Conservation (phyloP, 2,113 vertebrate species). For the Trachemys scripta region DNA sequence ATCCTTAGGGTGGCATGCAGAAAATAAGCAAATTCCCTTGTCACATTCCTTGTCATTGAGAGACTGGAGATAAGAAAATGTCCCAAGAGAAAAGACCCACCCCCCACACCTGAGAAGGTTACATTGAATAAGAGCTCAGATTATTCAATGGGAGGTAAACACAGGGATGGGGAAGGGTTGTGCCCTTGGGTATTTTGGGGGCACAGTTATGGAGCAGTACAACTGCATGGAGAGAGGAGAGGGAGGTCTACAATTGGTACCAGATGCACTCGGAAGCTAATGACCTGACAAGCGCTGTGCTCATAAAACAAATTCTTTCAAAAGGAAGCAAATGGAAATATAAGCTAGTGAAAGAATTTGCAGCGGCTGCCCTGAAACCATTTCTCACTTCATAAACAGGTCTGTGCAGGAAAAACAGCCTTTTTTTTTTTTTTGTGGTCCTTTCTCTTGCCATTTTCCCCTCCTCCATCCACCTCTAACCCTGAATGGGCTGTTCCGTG, state of each 20-base stretch:
- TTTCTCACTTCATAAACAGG: slow-evolving; percentile 87
- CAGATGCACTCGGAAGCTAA: slow-evolving; percentile 83
- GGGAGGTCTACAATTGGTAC: slow-evolving; percentile 77
- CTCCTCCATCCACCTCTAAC: neutral
- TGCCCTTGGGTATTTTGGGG: neutral
- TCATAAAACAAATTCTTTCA: slow-evolving; percentile 83
- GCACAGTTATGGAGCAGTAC: slow-evolving; percentile 22
- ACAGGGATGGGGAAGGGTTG: accelerated
- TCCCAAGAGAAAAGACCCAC: neutral
- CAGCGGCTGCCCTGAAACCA: slow-evolving; percentile 79
- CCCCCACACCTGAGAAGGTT: neutral
- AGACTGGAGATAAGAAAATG: neutral
- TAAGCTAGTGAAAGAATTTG: slow-evolving; percentile 86
- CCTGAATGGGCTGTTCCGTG: neutral
- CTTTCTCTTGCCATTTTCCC: slow-evolving; percentile 38
- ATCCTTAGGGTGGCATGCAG: neutral
- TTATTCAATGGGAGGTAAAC: neutral
- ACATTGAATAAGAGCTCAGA: neutral
- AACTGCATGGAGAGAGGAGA: neutral
- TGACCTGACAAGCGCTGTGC: slow-evolving; percentile 78
- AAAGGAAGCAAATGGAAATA: slow-evolving; percentile 85
- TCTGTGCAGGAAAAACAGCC: slow-evolving; percentile 76
- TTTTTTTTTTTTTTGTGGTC: slow-evolving; percentile 63
- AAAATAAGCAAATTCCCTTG: neutral
- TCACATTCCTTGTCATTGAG: neutral